phyloP scores from a whole-genome alignment of 1,140 invertebrate species.

The Nephila pilipes region DNA sequence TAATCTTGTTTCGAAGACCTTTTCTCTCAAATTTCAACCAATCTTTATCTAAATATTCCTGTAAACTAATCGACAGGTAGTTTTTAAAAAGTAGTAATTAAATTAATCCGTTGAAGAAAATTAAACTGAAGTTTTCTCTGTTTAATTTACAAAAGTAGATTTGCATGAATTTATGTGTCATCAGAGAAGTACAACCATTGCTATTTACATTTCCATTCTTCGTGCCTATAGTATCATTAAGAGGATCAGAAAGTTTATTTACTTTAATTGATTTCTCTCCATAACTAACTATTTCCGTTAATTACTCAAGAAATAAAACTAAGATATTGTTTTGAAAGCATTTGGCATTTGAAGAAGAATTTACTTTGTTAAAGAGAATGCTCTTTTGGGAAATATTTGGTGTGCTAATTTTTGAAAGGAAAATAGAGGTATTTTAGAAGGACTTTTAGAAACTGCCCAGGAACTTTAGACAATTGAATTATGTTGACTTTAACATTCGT shows the following conservation, averaged over 20 bases:
- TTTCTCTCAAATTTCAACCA: neutral
- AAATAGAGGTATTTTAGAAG: neutral
- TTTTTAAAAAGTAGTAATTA: neutral
- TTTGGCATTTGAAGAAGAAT: neutral
- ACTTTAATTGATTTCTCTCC: neutral
- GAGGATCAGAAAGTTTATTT: neutral
- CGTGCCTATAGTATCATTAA: neutral
- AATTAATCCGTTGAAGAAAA: neutral
- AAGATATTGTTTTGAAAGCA: neutral
- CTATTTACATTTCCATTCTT: neutral
- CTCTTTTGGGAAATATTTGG: neutral
- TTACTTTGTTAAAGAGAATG: neutral
- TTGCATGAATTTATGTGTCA: neutral
- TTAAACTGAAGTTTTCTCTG: neutral
- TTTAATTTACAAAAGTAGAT: neutral
- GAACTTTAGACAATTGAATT: neutral
- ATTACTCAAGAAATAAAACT: neutral
- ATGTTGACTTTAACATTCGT: neutral
- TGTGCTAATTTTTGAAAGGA: neutral
- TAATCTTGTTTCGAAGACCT: neutral
- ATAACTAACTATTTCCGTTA: constrained; percentile 1
- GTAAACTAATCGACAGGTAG: neutral
- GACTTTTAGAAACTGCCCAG: neutral
- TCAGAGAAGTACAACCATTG: neutral
- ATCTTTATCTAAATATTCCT: neutral